These are phyloP conservation scores for Artibeus lituratus DNA, from an alignment of 2,797 vertebrate species.

Conservation along the genomic window DNA sequence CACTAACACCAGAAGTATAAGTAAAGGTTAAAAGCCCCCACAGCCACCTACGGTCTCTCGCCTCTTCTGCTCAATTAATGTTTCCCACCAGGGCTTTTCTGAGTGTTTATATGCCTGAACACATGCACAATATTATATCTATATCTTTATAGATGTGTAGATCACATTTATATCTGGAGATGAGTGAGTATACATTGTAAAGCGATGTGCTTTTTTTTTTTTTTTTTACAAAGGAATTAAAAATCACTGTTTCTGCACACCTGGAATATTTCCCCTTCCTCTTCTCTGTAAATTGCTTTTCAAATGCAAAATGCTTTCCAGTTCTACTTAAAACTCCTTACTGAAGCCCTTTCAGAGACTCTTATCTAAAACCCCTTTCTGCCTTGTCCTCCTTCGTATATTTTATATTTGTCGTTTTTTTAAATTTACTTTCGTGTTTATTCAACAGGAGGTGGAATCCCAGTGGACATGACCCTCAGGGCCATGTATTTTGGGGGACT, in stretches of 20 bases:
- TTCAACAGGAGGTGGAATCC: not conserved
- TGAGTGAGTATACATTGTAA: not conserved
- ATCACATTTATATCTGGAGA: not conserved
- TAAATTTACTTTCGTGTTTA: not conserved
- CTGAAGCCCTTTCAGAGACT: not conserved
- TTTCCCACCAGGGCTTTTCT: not conserved
- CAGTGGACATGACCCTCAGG: too few species aligned
- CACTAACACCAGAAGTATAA: not conserved
- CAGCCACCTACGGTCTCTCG: not conserved
- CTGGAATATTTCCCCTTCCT: not conserved
- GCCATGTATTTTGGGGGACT: not conserved
- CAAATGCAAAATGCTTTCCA: not conserved
- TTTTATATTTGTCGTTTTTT: not conserved
- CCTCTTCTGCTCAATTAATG: not conserved
- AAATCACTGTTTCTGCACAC: not conserved
- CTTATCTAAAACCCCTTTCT: not conserved
- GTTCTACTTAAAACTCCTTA: not conserved
- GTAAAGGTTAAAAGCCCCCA: not conserved
- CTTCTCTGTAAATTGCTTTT: constrained; percentile 8
- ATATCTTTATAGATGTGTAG: not conserved
- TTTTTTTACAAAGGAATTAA: not conserved
- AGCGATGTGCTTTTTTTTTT: not conserved
- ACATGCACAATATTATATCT: not conserved
- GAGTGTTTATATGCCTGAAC: not conserved
- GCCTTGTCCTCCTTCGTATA: not conserved